phyloP scores from a whole-genome alignment of 2,113 vertebrate species.

The Otocyon megalotis region DNA sequence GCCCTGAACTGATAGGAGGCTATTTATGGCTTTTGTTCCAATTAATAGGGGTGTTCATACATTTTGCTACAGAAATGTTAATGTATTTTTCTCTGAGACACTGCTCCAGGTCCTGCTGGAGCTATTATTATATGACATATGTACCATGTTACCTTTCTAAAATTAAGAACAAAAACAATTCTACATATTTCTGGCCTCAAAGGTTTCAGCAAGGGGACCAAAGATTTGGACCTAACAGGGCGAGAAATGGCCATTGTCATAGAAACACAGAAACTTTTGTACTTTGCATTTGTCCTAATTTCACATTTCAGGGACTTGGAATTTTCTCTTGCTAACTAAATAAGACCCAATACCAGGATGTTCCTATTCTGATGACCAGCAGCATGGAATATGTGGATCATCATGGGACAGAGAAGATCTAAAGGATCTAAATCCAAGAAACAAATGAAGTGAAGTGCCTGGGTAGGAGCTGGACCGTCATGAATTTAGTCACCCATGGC shows the following conservation, averaged over 20 bases:
- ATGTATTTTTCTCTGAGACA: neutral
- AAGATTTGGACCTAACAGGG: neutral
- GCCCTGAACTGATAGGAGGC: neutral
- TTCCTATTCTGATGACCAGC: neutral
- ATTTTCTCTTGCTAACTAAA: neutral
- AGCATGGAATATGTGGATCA: neutral
- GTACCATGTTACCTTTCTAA: neutral
- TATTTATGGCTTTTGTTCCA: neutral
- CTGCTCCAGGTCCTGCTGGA: neutral
- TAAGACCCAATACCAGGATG: neutral
- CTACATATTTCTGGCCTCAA: neutral
- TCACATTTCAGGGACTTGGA: neutral
- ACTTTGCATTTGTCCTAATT: neutral
- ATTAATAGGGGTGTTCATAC: neutral
- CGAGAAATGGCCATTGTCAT: neutral
- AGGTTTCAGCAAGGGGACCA: conserved; percentile 19
- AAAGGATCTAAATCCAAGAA: neutral
- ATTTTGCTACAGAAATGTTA: conserved; percentile 3
- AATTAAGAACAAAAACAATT: neutral
- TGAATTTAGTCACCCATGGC: neutral
- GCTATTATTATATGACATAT: neutral
- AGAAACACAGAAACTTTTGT: neutral
- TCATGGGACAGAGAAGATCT: neutral
- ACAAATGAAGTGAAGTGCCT: neutral
- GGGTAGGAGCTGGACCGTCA: neutral